These are phyloP conservation scores for Anthonomus grandis DNA, from an alignment of 1,140 invertebrate genomes.

Conservation along the genomic window DNA sequence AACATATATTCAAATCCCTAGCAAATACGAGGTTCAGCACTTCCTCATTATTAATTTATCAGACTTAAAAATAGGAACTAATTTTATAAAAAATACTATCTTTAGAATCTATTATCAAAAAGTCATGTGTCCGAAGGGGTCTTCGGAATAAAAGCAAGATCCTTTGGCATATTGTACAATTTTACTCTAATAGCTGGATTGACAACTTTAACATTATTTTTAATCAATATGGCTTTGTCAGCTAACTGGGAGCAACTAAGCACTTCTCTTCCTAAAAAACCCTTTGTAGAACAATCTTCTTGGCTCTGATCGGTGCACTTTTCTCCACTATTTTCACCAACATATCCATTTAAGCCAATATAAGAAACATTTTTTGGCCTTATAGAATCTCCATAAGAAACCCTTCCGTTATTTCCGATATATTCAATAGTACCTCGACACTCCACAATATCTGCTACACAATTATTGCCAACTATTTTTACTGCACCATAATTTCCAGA, in stretches of 20 bases:
- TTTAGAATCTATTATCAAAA: too few species aligned
- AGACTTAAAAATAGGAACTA: too few species aligned
- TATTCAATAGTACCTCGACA: constrained; percentile 13
- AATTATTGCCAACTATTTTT: constrained; percentile 23
- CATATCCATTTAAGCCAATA: not conserved
- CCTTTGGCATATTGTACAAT: not conserved
- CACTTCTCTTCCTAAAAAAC: not conserved
- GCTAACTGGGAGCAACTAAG: not conserved
- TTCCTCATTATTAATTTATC: too few species aligned
- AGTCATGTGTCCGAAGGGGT: too few species aligned
- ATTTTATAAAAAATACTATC: too few species aligned
- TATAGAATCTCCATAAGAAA: not conserved
- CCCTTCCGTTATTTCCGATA: constrained; percentile 19
- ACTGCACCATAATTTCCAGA: constrained; percentile 12
- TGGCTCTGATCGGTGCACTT: not conserved
- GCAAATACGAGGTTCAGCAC: too few species aligned
- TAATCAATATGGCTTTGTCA: not conserved
- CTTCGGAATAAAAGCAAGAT: too few species aligned
- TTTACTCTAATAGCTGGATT: not conserved
- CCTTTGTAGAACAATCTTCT: not conserved
- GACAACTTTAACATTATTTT: not conserved
- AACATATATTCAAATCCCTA: too few species aligned
- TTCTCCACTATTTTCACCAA: not conserved
- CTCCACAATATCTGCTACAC: constrained; percentile 4
- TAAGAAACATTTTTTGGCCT: constrained; percentile 6